Evolutionary conservation across 2,113 vertebrate species (phyloP).

Genomic region (Brachypteracias leptosomus): DNA sequence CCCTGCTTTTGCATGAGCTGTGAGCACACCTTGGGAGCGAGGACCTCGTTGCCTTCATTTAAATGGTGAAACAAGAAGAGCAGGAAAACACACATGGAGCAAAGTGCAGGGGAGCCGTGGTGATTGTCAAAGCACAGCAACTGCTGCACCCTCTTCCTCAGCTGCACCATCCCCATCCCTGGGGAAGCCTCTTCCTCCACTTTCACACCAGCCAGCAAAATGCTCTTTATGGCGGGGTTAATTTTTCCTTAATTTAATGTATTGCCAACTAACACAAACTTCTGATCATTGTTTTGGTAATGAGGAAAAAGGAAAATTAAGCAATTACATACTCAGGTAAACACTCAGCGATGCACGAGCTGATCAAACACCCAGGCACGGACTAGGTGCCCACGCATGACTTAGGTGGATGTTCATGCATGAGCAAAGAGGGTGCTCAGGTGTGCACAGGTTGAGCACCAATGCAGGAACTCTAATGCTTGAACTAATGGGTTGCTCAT

Average conservation of each 20-base stretch:
- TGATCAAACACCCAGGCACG: background rate
- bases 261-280: background rate
- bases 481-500: background rate
- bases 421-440: background rate
- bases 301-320: background rate
- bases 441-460: background rate
- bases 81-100: background rate
- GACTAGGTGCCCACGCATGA: background rate
- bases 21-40: background rate
- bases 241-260: background rate
- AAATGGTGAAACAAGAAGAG: background rate
- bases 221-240: background rate
- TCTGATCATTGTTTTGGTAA: background rate
- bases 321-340: background rate
- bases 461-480: background rate
- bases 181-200: background rate
- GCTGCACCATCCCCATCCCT: background rate
- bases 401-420: too few relatives aligned
- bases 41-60: background rate
- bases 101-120: background rate
- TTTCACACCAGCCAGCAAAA: background rate
- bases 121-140: rapidly evolving
- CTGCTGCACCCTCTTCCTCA: background rate
- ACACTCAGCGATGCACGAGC: background rate
- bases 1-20: background rate